These are phyloP conservation scores for Enteromius argenteus DNA, from an alignment of 2,797 vertebrate genomes.

Conservation along the genomic window DNA sequence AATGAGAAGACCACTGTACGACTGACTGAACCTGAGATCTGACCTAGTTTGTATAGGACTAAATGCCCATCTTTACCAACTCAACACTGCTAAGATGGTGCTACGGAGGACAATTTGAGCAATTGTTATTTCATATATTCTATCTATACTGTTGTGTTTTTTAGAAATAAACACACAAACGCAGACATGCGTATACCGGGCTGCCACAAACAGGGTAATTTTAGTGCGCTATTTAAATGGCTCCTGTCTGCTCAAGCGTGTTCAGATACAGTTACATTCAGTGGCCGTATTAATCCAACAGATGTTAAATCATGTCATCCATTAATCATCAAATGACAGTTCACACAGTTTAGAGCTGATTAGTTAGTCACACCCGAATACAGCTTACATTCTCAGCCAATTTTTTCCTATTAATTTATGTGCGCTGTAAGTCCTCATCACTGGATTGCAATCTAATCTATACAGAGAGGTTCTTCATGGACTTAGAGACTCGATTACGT, in stretches of 20 bases:
- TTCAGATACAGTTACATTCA: slow-evolving; percentile 79
- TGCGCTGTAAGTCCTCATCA: neutral
- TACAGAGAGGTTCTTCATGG: neutral
- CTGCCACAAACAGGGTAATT: slow-evolving; percentile 77
- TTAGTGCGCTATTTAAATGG: slow-evolving; percentile 77
- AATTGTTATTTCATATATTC: neutral
- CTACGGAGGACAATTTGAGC: slow-evolving; percentile 1
- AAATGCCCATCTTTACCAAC: neutral
- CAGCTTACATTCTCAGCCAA: slow-evolving; percentile 18
- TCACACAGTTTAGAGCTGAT: slow-evolving; percentile 52
- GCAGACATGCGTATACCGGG: slow-evolving; percentile 66
- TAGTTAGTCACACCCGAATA: slow-evolving; percentile 47
- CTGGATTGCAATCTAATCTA: neutral
- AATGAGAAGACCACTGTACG: slow-evolving; percentile 40
- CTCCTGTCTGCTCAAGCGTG: slow-evolving; percentile 73
- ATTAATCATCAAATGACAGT: slow-evolving; percentile 64
- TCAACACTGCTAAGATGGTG: neutral
- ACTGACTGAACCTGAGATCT: slow-evolving; percentile 23
- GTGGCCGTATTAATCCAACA: slow-evolving; percentile 74
- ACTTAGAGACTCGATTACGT: neutral
- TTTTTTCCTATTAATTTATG: neutral
- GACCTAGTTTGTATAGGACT: slow-evolving; percentile 18
- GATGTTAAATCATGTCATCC: slow-evolving; percentile 73
- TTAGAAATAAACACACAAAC: slow-evolving; percentile 1
- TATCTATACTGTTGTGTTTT: neutral